Base-by-base conservation (phyloP, 2,888 invertebrate genomes). In the Ceriagrion tenellum region DNA sequence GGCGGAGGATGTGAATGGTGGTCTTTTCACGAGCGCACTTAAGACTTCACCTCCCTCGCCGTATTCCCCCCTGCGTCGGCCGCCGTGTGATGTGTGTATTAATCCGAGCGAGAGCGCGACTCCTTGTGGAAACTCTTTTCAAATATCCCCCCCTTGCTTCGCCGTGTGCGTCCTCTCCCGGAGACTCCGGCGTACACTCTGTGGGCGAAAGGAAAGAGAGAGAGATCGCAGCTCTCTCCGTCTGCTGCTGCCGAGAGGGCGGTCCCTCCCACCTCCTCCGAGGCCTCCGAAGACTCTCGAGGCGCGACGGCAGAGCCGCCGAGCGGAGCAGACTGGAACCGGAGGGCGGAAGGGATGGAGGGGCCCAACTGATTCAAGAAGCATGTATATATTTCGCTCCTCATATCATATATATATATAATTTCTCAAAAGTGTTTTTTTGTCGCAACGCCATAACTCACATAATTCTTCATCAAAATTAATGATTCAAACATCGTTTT, bases 221-320 rank as follows among this genome's bases (percentile, higher is more conserved):
- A 12, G 47, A 2, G 2, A 8, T 8, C 47, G 47, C 47, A 40
- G 93, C 69, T 93, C 93, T 93, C 93, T 74, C 93, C 93, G 69
- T 20, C 20, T 59, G 18, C 59, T 20, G 59, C 59, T 20, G 20
- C 47, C 8, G 47, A 8, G 47, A 47, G n/a, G n/a, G 56, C 47
- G 93, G 69, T 69, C 40, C 93, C 93, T 93, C 93, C 93, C 93
- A 93, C 93, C 47, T 69, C 93, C 47, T 69, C 93, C n/a, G 69
- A 69, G 40, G 47, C 26, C n/a, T 74, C n/a, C 74, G 2, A 26
- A 47, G 47, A 26, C 47, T 74, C 74, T 40, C 47, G n/a, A 23
- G 93, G 69, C 81, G 81, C 30, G 69, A 93, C 93, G n/a, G 69
- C 74, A 93, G 93, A 40, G 93, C 69, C 74, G n/a, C 93, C 93